Conservation (phyloP, 2,888 invertebrate genomes). For the Pterostichus niger region DNA sequence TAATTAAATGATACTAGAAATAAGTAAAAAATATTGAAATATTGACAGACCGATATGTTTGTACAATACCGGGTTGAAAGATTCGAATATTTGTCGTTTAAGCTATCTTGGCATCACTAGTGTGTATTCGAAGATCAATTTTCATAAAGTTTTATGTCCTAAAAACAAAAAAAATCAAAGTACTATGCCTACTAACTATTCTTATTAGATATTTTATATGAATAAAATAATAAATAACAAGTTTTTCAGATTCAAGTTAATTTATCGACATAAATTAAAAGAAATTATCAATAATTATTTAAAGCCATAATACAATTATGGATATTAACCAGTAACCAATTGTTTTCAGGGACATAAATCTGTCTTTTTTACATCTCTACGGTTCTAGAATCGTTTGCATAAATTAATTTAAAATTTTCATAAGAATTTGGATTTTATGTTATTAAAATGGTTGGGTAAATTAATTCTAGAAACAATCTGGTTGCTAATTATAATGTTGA, state of each 20-base stretch:
- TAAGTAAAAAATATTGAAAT: too few relatives aligned
- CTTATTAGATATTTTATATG: too few relatives aligned
- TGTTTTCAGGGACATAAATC: constrained; percentile 5
- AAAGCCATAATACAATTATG: neutral
- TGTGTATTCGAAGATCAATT: too few relatives aligned
- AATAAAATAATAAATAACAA: constrained; percentile 3
- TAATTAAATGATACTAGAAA: too few relatives aligned
- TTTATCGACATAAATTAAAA: constrained; percentile 10
- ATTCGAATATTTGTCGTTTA: too few relatives aligned
- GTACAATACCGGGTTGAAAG: too few relatives aligned
- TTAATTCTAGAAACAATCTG: constrained; percentile 24
- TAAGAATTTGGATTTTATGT: constrained; percentile 24
- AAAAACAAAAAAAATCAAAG: too few relatives aligned
- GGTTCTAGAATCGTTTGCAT: constrained; percentile 21
- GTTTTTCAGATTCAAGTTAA: neutral
- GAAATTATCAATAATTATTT: constrained; percentile 10
- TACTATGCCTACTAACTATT: too few relatives aligned
- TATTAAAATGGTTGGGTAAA: constrained; percentile 26
- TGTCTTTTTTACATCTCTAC: neutral
- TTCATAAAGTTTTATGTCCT: too few relatives aligned
- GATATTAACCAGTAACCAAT: constrained; percentile 18
- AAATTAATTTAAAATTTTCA: constrained; percentile 25
- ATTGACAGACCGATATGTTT: too few relatives aligned
- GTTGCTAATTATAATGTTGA: constrained; percentile 16
- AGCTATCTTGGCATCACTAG: too few relatives aligned